Evolutionary conservation across 2,888 invertebrate genomes (phyloP), one percentile per base, ranked within the genome.

Genomic region (Chloroclysta siterata): DNA sequence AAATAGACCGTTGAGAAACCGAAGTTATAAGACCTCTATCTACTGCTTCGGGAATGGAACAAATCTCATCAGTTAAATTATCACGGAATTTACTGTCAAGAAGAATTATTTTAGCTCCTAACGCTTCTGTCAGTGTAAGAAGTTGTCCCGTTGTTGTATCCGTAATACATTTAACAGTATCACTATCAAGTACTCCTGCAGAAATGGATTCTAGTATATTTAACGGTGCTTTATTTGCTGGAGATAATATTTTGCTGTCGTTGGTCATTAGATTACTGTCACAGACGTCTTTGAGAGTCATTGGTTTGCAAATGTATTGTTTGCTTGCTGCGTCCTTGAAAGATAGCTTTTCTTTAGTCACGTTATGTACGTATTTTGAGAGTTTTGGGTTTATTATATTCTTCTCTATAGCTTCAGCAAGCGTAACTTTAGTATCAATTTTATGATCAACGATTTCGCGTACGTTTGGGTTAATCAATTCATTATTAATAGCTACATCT

Each of bases 211-310:
- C 97, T 67, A 97, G 90, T 70, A 99, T 95, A 66, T 96, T 96
- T 46, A 98, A 89, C 77, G 95, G 95, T 5, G 94, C 93, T 73
- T 95, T 95, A 76, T 97, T 96, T 65, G 96, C 95, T 0, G 97
- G 97, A 76, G 98, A 98, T 56, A 95, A 94, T 71, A 99, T 96
- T 81, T 94, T 95, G 68, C 96, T 96, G 55, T 95, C 95, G 72
- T 94, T 94, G 75, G 97, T 97, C 79, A 98, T 94, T 71, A 97
- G 93, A 82, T 96, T 96, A 78, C 95, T 94, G 85, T 97, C 97
- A 75, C 95, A 95, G 67, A 96, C 94, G 81, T 98, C 98, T 89
- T 98, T 97, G 39, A 99, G 93, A n/a, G 98, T 98, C 94, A 98
- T 95, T 0, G 99, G 98, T 89, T 97, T 98, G 56, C 96, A 94